phyloP scores from a whole-genome alignment of 2,888 invertebrate species.

The Slavum lentiscoides region DNA sequence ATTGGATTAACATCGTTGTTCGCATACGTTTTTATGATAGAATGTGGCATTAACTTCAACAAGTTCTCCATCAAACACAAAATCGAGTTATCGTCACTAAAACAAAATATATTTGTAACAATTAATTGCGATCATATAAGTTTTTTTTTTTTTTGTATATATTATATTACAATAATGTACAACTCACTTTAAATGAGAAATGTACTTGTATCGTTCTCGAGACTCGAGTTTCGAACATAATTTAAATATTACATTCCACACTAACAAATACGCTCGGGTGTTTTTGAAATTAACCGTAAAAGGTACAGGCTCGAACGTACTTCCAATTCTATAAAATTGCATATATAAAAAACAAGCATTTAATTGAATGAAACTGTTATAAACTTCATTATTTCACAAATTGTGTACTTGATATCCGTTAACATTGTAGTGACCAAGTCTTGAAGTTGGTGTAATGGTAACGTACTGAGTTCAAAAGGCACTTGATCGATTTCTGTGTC shows the following conservation, averaged over 20 bases:
- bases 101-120: background rate
- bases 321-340: slow-evolving; percentile 66
- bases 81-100: slow-evolving; percentile 43
- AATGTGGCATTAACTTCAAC: slow-evolving; percentile 54
- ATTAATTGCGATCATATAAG: background rate
- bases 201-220: slow-evolving; percentile 74
- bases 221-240: slow-evolving; percentile 70
- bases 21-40: slow-evolving; percentile 34
- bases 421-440: background rate
- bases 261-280: slow-evolving; percentile 72
- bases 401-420: slow-evolving; percentile 22
- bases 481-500: slow-evolving; percentile 38
- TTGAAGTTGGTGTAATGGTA: slow-evolving; percentile 41
- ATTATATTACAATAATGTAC: slow-evolving; percentile 9
- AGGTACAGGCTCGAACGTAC: slow-evolving; percentile 65
- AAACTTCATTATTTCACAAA: background rate
- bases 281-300: slow-evolving; percentile 66
- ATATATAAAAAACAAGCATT: too few relatives aligned
- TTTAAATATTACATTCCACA: slow-evolving; percentile 71
- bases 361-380: background rate
- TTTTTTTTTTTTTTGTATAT: background rate
- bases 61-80: slow-evolving; percentile 47
- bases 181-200: slow-evolving; percentile 67
- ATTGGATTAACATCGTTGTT: slow-evolving; percentile 41
- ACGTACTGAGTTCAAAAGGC: slow-evolving; percentile 22